Conservation (phyloP, 1,140 invertebrate species). For the Oryctes rhinoceros region DNA sequence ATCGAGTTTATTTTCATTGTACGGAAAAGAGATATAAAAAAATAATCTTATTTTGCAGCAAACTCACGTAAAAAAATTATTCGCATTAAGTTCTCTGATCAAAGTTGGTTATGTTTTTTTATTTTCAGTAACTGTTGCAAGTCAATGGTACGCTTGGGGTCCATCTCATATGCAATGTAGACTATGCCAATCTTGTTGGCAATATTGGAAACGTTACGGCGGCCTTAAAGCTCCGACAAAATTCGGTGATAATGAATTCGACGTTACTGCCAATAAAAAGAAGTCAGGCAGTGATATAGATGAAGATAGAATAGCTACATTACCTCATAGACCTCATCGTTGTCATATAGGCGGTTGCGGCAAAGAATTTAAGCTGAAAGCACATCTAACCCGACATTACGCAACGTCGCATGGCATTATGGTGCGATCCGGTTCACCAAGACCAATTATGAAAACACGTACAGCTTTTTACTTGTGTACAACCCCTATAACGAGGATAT, state of each 20-base stretch:
- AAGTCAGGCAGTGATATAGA: constrained; percentile 64
- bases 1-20: too few species aligned
- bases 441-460: constrained; percentile 95
- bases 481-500: constrained; percentile 86
- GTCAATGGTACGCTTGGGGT: constrained; percentile 97
- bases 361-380: constrained; percentile 93
- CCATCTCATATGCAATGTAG: constrained; percentile 89
- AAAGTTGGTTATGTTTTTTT: constrained; percentile 38
- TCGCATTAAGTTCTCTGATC: not conserved
- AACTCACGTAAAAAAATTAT: not conserved
- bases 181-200: constrained; percentile 93
- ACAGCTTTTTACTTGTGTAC: constrained; percentile 95
- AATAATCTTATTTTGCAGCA: too few species aligned
- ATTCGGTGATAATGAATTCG: constrained; percentile 68
- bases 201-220: constrained; percentile 98
- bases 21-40: too few species aligned
- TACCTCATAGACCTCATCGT: constrained; percentile 81
- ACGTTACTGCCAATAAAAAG: constrained; percentile 66
- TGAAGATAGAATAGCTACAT: constrained; percentile 63
- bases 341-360: constrained; percentile 90
- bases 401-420: constrained; percentile 86
- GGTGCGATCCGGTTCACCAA: constrained; percentile 77
- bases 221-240: constrained; percentile 82
- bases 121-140: constrained; percentile 73
- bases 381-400: constrained; percentile 90